Percentiles rank a stretch among this genome's conserved stretches.
phyloP scores from a whole-genome alignment of 2,113 vertebrate genomes.

The Zeus faber region DNA sequence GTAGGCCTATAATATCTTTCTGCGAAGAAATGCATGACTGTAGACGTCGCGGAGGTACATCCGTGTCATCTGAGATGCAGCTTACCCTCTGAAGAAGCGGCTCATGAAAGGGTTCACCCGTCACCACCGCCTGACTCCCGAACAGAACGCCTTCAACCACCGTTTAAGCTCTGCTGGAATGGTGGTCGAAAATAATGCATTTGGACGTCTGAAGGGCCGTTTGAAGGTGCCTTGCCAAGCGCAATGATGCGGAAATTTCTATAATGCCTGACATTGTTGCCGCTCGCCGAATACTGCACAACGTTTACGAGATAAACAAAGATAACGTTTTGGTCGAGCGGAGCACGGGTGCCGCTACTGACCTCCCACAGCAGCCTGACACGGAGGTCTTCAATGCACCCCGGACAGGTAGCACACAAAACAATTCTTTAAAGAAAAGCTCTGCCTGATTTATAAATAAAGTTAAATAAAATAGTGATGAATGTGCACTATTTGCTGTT shows the following conservation, averaged over 20 bases:
- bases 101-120: background rate
- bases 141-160: background rate
- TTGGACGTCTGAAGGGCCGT: background rate
- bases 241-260: background rate
- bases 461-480: too few species aligned
- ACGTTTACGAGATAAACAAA: background rate
- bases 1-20: too few species aligned
- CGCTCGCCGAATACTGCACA: background rate
- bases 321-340: too few species aligned
- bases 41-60: background rate
- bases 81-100: too few species aligned
- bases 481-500: too few species aligned
- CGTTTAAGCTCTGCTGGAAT: background rate
- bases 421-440: too few species aligned
- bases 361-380: too few species aligned
- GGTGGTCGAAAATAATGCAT: background rate
- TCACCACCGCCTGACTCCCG: background rate
- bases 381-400: too few species aligned
- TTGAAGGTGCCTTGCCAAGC: background rate
- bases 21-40: background rate
- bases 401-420: too few species aligned
- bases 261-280: background rate
- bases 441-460: too few species aligned
- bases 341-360: background rate
- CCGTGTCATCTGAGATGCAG: background rate